These are phyloP conservation scores for Gortyna flavago DNA, from an alignment of 2,888 invertebrate genomes.

Conservation along the genomic window DNA sequence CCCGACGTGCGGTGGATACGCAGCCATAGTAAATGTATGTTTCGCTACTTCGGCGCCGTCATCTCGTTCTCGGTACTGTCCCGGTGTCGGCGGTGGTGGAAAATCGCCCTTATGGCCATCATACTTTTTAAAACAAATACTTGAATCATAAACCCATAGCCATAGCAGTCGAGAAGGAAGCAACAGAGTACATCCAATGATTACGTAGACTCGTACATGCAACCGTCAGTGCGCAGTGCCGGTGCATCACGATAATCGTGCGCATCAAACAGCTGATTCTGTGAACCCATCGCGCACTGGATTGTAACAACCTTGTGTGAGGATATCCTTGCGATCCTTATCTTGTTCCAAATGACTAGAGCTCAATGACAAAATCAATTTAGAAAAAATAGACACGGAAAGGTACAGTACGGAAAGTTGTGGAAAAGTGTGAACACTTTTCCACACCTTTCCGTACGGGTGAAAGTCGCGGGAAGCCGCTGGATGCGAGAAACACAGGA, in stretches of 20 bases:
- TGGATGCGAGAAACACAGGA: not conserved
- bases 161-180: not conserved
- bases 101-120: not conserved
- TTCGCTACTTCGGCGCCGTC: no score
- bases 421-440: no score
- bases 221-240: conserved; percentile 21
- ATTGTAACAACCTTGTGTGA: conserved; percentile 36
- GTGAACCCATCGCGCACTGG: conserved; percentile 22
- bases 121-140: not conserved
- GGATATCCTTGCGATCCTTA: conserved; percentile 23
- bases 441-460: no score
- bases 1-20: not conserved
- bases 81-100: no score
- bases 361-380: not conserved
- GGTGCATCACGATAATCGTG: conserved; percentile 46
- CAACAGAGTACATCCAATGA: not conserved
- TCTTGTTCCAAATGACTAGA: not conserved
- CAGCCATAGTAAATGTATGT: not conserved
- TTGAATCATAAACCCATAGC: conserved; percentile 5
- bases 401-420: no score
- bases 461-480: not conserved
- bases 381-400: not conserved
- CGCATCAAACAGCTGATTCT: conserved; percentile 44
- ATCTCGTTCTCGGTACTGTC: no score
- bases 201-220: conserved; percentile 11